Evolutionary conservation across 2,888 invertebrate genomes (phyloP).

Genomic region (Lagria hirta): DNA sequence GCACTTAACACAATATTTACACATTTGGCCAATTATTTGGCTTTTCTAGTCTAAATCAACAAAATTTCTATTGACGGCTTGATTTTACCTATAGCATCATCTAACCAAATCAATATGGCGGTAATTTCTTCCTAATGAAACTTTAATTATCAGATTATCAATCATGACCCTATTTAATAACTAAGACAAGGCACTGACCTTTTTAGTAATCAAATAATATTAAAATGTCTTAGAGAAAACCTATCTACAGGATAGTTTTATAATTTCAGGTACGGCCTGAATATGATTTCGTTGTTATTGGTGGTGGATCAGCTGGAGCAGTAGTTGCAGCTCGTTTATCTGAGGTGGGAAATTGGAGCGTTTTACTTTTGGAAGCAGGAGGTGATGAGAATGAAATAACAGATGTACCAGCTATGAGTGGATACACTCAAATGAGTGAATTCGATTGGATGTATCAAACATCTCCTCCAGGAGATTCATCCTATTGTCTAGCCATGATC

Average conservation of each 20-base stretch:
- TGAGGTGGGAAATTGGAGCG: constrained; percentile 79
- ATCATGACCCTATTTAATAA: no score
- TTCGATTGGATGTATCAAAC: constrained; percentile 94
- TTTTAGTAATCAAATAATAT: no score
- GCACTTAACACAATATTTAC: no score
- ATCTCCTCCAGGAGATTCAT: constrained; percentile 71
- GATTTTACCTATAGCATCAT: no score
- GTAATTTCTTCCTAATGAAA: no score
- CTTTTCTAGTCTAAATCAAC: no score
- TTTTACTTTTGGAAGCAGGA: constrained; percentile 82
- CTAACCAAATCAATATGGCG: no score
- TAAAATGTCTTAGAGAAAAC: not conserved
- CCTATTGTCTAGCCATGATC: constrained; percentile 86
- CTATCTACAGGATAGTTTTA: not conserved
- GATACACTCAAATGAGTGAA: constrained; percentile 81
- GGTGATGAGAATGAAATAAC: constrained; percentile 87
- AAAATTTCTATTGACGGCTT: no score
- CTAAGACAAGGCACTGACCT: no score
- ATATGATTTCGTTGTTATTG: constrained; percentile 86
- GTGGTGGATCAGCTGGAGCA: constrained; percentile 87
- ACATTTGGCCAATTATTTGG: no score
- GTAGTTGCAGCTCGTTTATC: constrained; percentile 83
- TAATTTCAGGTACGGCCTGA: constrained; percentile 67
- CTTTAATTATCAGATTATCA: no score
- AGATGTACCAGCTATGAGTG: constrained; percentile 82